Base-by-base conservation (phyloP, 1,140 invertebrate genomes). In the Cherax quadricarinatus region DNA sequence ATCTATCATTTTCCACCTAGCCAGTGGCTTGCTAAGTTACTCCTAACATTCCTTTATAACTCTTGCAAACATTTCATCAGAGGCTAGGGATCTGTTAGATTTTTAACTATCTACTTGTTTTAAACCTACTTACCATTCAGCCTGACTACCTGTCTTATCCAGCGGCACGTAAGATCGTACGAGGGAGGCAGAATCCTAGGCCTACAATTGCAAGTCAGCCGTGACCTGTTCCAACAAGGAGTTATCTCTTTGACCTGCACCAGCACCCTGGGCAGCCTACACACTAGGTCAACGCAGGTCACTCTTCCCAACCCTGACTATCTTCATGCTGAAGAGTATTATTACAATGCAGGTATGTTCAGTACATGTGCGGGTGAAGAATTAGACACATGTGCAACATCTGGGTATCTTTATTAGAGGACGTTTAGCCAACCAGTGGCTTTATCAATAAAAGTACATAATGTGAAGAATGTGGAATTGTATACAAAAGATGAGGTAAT, bases 271-370 rank as follows among this genome's bases (percentile, higher is more conserved):
- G 81, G 81, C 10, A 21, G 14, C 81, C 21, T n/a, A 0, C 81
- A 82, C 81, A 24, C 24, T 49, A 51, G 81, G 48, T 18, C 49
- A 10, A 57, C 81, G 5, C 51, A 82, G 21, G 81, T 82, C 3
- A 53, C 41, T 6, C 81, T 82, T 41, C 51, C 57, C 51, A 57
- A 49, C 10, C 49, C 49, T 10, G 81, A 57, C 81, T 51, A n/a
- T 7, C 49, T 51, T 41, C n/a, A n/a, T 21, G 12, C 48, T 7
- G 21, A 51, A 16, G 51, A n/a, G 49, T 51, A n/a, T 51, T 21
- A 51, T 57, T 57, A n/a, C 24, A 57, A 57, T 82, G 49, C 49
- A 82, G 81, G 81, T 82, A 30, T 81, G 79, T 81, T 12, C 48
- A 41, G 79, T 81, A 18, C 48, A n/a, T 49, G 30, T 81, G 41